phyloP scores from a whole-genome alignment of 2,113 vertebrate species.

The Scatophagus argus region DNA sequence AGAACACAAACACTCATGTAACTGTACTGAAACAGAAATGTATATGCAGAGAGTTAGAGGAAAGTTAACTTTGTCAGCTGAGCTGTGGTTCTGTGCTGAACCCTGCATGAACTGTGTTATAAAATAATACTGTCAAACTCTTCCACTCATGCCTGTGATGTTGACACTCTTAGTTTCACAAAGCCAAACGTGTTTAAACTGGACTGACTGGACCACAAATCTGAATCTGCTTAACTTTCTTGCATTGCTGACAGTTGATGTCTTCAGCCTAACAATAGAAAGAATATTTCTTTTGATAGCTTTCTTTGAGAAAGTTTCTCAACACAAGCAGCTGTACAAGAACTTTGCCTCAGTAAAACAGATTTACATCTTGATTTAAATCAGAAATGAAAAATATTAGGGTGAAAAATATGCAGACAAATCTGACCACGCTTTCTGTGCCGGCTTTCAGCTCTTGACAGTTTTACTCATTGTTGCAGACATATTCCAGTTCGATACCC shows the following conservation, averaged over 20 bases:
- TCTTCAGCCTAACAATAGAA: not conserved
- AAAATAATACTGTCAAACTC: not conserved
- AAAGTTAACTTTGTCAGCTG: slow-evolving; percentile 3
- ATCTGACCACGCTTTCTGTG: not conserved
- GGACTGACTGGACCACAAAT: not conserved
- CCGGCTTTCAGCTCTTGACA: not conserved
- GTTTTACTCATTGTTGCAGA: not conserved
- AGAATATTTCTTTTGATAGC: not conserved
- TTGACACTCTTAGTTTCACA: not conserved
- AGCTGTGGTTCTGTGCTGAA: slow-evolving; percentile 4
- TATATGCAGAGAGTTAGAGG: not conserved
- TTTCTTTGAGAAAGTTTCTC: not conserved
- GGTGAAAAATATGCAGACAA: not conserved
- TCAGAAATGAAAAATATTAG: too few relatives aligned
- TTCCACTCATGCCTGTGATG: not conserved
- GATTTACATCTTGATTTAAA: not conserved
- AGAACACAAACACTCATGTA: too few relatives aligned
- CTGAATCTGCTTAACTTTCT: not conserved
- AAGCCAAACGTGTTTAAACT: not conserved
- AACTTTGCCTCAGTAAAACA: not conserved
- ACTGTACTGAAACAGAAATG: not conserved
- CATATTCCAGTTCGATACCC: not conserved
- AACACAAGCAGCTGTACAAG: too few relatives aligned
- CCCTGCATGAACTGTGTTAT: slow-evolving; percentile 2
- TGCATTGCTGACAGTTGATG: not conserved